These are phyloP conservation scores for Cryptophagus acutangulus DNA, from an alignment of 2,888 invertebrate genomes.

Conservation along the genomic window DNA sequence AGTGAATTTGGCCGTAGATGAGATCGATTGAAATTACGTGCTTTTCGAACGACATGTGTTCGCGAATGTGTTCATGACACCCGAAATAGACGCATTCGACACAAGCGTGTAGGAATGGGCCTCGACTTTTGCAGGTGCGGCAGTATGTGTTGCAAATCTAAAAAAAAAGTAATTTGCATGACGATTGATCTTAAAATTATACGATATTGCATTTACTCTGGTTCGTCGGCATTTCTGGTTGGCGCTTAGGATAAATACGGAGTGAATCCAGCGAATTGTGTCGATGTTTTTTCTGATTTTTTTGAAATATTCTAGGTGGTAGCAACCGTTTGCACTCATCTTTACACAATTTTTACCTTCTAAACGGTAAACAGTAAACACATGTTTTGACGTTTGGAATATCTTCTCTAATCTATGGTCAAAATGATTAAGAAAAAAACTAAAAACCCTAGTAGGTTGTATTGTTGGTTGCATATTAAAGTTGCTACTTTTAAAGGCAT, in stretches of 20 bases:
- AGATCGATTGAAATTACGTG: conserved; percentile 85
- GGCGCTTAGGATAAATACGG: conserved; percentile 79
- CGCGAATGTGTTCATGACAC: conserved; percentile 83
- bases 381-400: no score
- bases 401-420: no score
- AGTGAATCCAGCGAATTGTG: conserved; percentile 64
- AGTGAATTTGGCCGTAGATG: conserved; percentile 82
- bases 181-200: neutral
- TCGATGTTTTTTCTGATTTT: conserved; percentile 60
- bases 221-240: conserved; percentile 74
- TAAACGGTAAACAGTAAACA: no score
- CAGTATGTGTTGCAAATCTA: conserved; percentile 52
- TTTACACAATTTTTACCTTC: neutral
- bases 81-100: conserved; percentile 92
- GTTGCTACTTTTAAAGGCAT: no score
- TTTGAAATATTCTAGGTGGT: conserved; percentile 76
- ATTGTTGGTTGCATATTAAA: no score
- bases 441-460: no score
- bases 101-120: conserved; percentile 78
- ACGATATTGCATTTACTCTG: conserved; percentile 57
- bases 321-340: conserved; percentile 56
- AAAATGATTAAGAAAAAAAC: no score
- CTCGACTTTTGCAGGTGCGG: conserved; percentile 73
- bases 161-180: conserved; percentile 49
- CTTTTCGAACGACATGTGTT: conserved; percentile 75